These are phyloP conservation scores for Sarcophaga caerulescens DNA, from an alignment of 2,888 invertebrate genomes.

Conservation along the genomic window DNA sequence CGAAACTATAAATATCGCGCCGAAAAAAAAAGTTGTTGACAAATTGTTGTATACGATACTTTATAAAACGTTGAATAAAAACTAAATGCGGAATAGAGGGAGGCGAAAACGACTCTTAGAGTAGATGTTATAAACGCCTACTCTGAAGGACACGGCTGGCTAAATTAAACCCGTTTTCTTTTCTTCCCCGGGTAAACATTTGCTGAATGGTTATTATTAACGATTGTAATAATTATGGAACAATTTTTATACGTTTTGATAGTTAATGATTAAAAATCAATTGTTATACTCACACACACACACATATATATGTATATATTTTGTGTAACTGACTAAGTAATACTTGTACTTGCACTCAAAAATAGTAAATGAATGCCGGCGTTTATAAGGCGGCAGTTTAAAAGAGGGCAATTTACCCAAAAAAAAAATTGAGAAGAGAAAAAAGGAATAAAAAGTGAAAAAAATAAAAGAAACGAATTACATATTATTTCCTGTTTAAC, in stretches of 20 bases:
- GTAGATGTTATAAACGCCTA: conserved; percentile 57
- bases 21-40: conserved; percentile 59
- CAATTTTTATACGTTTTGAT: neutral
- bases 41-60: conserved; percentile 53
- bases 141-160: conserved; percentile 43
- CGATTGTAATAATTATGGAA: conserved; percentile 56
- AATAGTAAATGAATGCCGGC: neutral
- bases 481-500: conserved; percentile 62
- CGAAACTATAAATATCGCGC: neutral
- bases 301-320: no score
- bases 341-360: neutral
- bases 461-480: conserved; percentile 33
- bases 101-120: conserved; percentile 32
- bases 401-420: conserved; percentile 48
- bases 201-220: conserved; percentile 54
- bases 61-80: neutral
- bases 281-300: conserved; percentile 45
- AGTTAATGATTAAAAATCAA: conserved; percentile 55
- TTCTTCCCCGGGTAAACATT: conserved; percentile 10
- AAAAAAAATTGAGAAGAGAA: neutral
- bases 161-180: conserved; percentile 34
- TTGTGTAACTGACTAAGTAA: no score
- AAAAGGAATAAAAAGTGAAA: neutral
- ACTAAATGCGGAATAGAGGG: conserved; percentile 3
- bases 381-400: conserved; percentile 45